Conservation (phyloP, 2,888 invertebrate species). For the Drosophila seclusa region DNA sequence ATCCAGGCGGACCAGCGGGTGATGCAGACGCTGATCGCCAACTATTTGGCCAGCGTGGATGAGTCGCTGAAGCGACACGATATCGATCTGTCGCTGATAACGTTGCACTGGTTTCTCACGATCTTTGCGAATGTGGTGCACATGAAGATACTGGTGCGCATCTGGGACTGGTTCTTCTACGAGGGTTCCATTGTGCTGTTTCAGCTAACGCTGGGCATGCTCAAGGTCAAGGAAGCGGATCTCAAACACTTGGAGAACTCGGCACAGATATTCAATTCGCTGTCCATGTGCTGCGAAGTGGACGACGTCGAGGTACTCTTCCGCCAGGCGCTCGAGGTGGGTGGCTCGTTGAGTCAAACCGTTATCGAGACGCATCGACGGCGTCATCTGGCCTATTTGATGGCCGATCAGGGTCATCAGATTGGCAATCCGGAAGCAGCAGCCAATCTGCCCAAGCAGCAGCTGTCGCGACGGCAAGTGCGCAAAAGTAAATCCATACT, state of each 20-base stretch:
- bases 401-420: constrained; percentile 98
- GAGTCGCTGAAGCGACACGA: constrained; percentile 96
- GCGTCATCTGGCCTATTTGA: constrained; percentile 96
- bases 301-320: constrained; percentile 94
- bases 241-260: constrained; percentile 95
- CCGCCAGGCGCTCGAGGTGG: constrained; percentile 90
- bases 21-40: constrained; percentile 95
- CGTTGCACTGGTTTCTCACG: constrained; percentile 98
- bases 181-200: constrained; percentile 98
- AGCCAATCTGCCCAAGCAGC: constrained; percentile 97
- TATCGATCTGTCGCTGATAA: constrained; percentile 97
- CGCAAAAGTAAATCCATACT: constrained; percentile 96
- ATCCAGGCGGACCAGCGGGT: constrained; percentile 98
- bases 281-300: constrained; percentile 97
- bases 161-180: constrained; percentile 99
- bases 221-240: constrained; percentile 94
- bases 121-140: constrained; percentile 98
- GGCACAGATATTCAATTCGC: constrained; percentile 98
- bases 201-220: constrained; percentile 96
- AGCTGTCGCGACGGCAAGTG: constrained; percentile 93
- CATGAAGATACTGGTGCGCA: constrained; percentile 94
- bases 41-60: constrained; percentile 95
- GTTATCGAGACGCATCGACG: constrained; percentile 93
- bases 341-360: constrained; percentile 92
- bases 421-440: constrained; percentile 95